Evolutionary conservation across 2,888 invertebrate genomes (phyloP), one percentile per base, ranked within the genome.

Genomic region (Rhingia rostrata): DNA sequence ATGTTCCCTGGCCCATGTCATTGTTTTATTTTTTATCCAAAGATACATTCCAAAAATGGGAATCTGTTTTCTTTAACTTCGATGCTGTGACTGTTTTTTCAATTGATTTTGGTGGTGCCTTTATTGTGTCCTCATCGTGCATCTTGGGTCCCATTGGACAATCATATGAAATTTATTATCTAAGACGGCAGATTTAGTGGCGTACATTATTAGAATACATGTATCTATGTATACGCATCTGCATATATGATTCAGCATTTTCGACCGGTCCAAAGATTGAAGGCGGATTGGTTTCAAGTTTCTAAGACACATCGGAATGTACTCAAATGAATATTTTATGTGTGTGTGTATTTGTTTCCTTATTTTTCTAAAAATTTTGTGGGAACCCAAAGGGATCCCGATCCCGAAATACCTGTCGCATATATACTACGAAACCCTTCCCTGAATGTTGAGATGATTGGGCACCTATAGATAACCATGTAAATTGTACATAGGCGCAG

Each of bases 121-220:
- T 58, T 60, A 73, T 41, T 77, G 66, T 69, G 58, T 69, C 83
- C 78, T 66, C 56, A 67, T 78, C 77, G 54, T 53, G 56, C 70
- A 53, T 77, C 77, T 56, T 70, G 30, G 58, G 72, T 78, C 78
- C 49, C 79, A 78, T 74, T 79, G 69, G 69, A 77, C 61, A 73
- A 43, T 70, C 69, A 70, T 70, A 70, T 64, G 10, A 74, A 77
- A 83, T 83, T 83, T 79, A 83, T 79, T 79, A 73, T 73, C 79
- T 79, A 63, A 79, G 69, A 83, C 79, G 63, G 79, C 63, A 83
- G 79, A 79, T 83, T 83, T 83, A 74, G 79, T 79, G 79, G 35
- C 73, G 45, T 78, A 61, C 66, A 72, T 51, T 67, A 73, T 78
- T 2, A 22, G 22, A 22, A 22, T 22, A 22, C 22, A 45, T 12